These are phyloP conservation scores for Odontomyia ornata DNA, from an alignment of 2,888 invertebrate genomes.

Conservation along the genomic window DNA sequence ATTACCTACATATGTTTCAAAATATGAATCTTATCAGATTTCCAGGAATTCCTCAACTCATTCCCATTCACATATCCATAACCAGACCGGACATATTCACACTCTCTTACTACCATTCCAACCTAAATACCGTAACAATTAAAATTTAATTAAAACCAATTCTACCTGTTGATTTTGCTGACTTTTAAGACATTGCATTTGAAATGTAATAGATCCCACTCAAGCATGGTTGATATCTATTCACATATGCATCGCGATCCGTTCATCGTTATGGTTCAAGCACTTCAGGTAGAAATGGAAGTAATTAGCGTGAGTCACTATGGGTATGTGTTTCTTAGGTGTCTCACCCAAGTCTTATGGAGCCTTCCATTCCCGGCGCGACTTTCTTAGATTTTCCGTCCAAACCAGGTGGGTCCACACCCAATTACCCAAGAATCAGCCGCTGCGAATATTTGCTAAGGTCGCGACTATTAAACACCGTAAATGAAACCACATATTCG, in stretches of 20 bases:
- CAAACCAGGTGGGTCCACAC: background rate
- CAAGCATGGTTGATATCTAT: background rate
- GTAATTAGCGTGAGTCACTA: slow-evolving; percentile 25
- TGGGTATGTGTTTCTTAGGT: slow-evolving; percentile 4
- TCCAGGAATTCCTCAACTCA: too few relatives aligned
- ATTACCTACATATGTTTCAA: too few relatives aligned
- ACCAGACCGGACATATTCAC: too few relatives aligned
- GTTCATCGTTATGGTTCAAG: slow-evolving; percentile 2
- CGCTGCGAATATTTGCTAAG: slow-evolving; percentile 33
- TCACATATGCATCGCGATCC: background rate
- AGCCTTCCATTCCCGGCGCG: background rate
- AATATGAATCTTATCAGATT: too few relatives aligned
- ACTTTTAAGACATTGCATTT: slow-evolving; percentile 1
- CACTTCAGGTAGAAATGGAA: slow-evolving; percentile 10
- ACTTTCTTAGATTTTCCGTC: background rate
- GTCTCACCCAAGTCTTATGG: background rate
- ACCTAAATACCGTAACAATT: slow-evolving; percentile 22
- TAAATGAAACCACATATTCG: background rate
- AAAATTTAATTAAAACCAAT: slow-evolving; percentile 18
- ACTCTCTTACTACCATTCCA: background rate
- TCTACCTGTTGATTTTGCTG: background rate
- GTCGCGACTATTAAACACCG: slow-evolving; percentile 27
- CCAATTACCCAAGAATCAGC: slow-evolving; percentile 9
- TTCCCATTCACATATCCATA: too few relatives aligned
- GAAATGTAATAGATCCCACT: background rate